phyloP scores from a whole-genome alignment of 2,113 vertebrate genomes.

The Vulpes lagopus region DNA sequence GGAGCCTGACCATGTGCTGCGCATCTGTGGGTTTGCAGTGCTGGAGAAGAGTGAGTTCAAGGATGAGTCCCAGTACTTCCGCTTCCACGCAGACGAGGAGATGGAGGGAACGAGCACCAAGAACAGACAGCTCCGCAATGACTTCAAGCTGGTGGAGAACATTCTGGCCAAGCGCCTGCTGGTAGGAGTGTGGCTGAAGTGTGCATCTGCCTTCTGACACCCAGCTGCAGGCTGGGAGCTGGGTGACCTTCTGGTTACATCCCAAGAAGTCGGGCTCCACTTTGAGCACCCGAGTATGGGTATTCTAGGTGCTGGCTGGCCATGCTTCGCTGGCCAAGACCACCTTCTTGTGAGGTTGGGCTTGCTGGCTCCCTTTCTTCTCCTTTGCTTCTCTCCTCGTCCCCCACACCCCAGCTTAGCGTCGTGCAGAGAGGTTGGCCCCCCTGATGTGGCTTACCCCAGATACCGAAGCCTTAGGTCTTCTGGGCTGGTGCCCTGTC shows the following conservation, averaged over 20 bases:
- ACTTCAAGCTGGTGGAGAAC: constrained; percentile 98
- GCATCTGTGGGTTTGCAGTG: constrained; percentile 88
- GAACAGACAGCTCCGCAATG: constrained; percentile 95
- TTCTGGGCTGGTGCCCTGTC: fast-evolving
- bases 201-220: neutral
- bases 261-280: neutral
- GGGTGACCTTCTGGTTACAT: neutral
- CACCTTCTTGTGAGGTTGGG: neutral
- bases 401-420: neutral
- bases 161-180: constrained; percentile 95
- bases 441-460: neutral
- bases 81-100: constrained; percentile 98
- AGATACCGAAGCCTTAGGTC: neutral
- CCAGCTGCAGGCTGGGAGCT: neutral
- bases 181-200: constrained; percentile 88
- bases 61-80: constrained; percentile 98
- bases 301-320: neutral
- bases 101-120: constrained; percentile 96
- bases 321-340: neutral
- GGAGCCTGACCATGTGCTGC: neutral
- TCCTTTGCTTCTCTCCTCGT: neutral
- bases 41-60: constrained; percentile 99
- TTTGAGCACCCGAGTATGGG: neutral
- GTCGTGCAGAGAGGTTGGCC: neutral
- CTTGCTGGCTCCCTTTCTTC: neutral